Evolutionary conservation across 2,113 vertebrate species (phyloP).

Genomic region (Alethe castanea): DNA sequence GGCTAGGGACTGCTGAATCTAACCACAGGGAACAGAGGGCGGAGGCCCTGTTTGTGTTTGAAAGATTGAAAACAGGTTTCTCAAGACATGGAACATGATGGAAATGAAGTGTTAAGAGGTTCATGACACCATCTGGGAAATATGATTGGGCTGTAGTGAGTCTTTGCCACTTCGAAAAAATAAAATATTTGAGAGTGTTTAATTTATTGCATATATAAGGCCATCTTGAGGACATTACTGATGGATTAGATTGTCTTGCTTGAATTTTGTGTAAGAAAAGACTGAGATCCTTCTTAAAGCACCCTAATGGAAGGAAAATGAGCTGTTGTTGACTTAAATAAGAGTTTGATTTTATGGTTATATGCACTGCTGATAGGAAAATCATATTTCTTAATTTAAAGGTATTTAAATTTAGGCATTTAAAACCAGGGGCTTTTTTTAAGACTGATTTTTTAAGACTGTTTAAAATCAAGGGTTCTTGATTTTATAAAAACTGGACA

Average conservation of each 20-base stretch:
- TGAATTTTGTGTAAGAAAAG: not conserved
- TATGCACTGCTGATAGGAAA: not conserved
- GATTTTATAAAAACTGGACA: not conserved
- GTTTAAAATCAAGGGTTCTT: not conserved
- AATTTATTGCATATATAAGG: constrained; percentile 25
- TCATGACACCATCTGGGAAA: constrained; percentile 56
- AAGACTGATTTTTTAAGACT: not conserved
- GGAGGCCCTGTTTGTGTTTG: constrained; percentile 48
- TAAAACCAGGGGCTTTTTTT: fast-evolving
- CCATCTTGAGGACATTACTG: constrained; percentile 52
- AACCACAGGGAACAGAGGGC: constrained; percentile 4
- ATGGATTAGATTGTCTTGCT: constrained; percentile 1
- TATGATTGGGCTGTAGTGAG: constrained; percentile 49
- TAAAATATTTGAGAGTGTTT: constrained; percentile 28
- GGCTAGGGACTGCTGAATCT: constrained; percentile 10
- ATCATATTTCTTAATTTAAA: not conserved
- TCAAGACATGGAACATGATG: constrained; percentile 33
- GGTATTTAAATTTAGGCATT: not conserved
- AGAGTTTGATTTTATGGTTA: not conserved
- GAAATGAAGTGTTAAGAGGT: constrained; percentile 61
- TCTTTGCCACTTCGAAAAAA: constrained; percentile 48
- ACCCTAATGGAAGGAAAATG: not conserved
- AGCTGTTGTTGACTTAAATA: not conserved
- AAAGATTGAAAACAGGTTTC: constrained; percentile 60
- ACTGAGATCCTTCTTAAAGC: not conserved